phyloP scores from a whole-genome alignment of 2,888 invertebrate species.

The Stegophylla sp. region DNA sequence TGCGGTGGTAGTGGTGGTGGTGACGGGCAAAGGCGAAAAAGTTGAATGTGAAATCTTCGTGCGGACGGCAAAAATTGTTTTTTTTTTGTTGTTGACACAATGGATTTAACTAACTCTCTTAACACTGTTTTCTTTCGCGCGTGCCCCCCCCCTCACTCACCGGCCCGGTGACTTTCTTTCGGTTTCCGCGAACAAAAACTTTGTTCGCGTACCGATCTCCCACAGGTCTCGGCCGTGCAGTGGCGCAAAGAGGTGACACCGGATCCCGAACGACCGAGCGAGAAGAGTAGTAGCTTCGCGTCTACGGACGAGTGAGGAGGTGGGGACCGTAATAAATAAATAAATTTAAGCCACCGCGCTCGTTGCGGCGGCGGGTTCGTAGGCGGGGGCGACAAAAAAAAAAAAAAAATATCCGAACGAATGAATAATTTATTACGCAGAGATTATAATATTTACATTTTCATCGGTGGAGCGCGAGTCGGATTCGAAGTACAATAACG shows the following conservation, averaged over 20 bases:
- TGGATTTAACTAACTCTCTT: conserved; percentile 56
- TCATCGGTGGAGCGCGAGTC: conserved; percentile 29
- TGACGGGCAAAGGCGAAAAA: not conserved
- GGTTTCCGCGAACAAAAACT: conserved; percentile 20
- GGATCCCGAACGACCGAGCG: conserved; percentile 5
- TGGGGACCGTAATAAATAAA: conserved; percentile 35
- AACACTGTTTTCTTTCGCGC: not conserved
- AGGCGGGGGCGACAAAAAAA: not conserved
- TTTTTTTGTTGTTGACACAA: conserved; percentile 40
- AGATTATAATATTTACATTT: conserved; percentile 58
- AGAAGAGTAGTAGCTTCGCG: not conserved
- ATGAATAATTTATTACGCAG: conserved; percentile 55
- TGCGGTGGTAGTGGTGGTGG: not conserved
- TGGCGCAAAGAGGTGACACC: not conserved
- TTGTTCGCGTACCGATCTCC: conserved; percentile 16
- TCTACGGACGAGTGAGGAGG: not conserved
- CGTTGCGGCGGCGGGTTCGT: not conserved
- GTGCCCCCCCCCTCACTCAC: not conserved
- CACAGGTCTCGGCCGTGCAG: not conserved
- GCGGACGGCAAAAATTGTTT: conserved; percentile 2
- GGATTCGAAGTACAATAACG: conserved; percentile 34
- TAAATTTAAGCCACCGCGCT: conserved; percentile 35
- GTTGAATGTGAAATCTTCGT: conserved; percentile 23
- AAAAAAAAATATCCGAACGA: not conserved
- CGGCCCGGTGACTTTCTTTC: not conserved